Conservation (phyloP, 53 echinoderm and acorn worm genomes). For the Hippasteria phrygiana region DNA sequence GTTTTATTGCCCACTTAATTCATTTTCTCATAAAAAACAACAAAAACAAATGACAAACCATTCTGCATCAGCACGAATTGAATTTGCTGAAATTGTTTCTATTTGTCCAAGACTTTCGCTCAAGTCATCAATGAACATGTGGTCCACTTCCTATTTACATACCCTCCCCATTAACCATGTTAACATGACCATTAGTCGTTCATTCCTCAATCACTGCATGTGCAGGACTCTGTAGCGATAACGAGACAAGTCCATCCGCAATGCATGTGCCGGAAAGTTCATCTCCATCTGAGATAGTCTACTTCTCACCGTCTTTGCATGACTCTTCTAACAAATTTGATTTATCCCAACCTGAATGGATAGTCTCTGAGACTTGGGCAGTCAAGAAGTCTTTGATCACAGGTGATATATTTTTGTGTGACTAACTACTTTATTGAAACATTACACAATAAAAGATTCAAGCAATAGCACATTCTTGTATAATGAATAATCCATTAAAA, state of each 20-base stretch:
- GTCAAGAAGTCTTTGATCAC: conserved; percentile 24
- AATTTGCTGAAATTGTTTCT: background rate
- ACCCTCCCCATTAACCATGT: conserved; percentile 46
- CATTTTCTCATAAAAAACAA: no score
- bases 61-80: background rate
- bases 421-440: no score
- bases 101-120: background rate
- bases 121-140: conserved; percentile 12
- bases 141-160: background rate
- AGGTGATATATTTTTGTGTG: conserved; percentile 39
- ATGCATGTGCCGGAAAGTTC: conserved; percentile 40
- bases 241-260: conserved; percentile 11
- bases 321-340: conserved; percentile 52
- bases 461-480: background rate
- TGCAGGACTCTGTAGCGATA: conserved; percentile 3
- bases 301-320: conserved; percentile 55
- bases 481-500: background rate
- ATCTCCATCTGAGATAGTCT: conserved; percentile 10
- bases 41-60: no score
- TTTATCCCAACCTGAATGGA: conserved; percentile 51
- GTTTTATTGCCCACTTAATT: no score
- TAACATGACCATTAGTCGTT: conserved; percentile 20
- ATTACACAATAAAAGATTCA: no score
- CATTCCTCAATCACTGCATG: conserved; percentile 35
- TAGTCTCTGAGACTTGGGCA: conserved; percentile 43